phyloP scores from a whole-genome alignment of 2,113 vertebrate genomes.

The Plecotus auritus region DNA sequence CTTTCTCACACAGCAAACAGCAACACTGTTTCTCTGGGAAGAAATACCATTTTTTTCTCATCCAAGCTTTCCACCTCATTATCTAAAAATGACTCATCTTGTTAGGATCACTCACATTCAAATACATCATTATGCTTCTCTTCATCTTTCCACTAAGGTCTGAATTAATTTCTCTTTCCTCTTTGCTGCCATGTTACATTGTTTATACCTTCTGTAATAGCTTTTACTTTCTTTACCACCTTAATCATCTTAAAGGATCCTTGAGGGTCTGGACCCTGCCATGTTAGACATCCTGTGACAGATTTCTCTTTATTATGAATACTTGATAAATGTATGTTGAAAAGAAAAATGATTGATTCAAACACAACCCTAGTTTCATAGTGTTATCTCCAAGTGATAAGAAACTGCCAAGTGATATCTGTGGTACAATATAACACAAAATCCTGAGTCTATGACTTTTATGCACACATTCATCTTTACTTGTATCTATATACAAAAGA shows the following conservation, averaged over 20 bases:
- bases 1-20: not conserved
- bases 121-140: not conserved
- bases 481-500: not conserved
- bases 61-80: not conserved
- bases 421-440: not conserved
- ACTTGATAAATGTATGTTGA: not conserved
- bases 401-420: not conserved
- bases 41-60: not conserved
- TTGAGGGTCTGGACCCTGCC: not conserved
- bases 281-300: not conserved
- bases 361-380: not conserved
- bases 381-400: not conserved
- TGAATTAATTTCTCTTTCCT: not conserved
- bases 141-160: not conserved
- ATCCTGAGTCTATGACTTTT: not conserved
- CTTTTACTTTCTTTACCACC: not conserved
- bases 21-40: not conserved
- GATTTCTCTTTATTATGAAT: not conserved
- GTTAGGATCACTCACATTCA: not conserved
- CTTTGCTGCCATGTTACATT: not conserved
- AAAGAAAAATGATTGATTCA: slow-evolving; percentile 10
- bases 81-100: not conserved
- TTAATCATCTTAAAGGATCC: not conserved
- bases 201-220: not conserved
- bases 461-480: not conserved